Evolutionary conservation across 2,113 vertebrate species (phyloP).

Genomic region (Candoia aspera): DNA sequence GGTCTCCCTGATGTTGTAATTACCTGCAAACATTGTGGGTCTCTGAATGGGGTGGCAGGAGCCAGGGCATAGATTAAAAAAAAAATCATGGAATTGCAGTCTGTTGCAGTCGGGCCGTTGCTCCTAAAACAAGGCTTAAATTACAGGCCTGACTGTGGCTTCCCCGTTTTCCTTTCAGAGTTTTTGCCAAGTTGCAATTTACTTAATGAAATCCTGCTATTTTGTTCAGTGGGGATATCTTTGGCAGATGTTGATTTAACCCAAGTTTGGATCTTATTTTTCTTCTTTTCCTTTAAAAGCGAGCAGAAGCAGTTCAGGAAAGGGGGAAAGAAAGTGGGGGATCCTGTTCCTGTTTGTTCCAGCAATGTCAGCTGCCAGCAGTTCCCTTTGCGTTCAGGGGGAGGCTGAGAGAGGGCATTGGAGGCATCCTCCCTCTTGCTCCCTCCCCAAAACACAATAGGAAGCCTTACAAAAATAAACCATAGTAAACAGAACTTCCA

Average conservation of each 20-base stretch:
- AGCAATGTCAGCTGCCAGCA: constrained; percentile 10
- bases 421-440: background rate
- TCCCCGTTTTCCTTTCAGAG: constrained; percentile 86
- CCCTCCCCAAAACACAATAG: background rate
- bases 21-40: constrained; percentile 58
- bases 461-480: background rate
- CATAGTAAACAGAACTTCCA: background rate
- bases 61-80: constrained; percentile 45
- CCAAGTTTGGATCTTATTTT: constrained; percentile 65
- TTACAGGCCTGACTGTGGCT: constrained; percentile 95
- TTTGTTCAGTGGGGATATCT: constrained; percentile 91
- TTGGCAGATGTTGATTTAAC: constrained; percentile 92
- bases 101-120: constrained; percentile 81
- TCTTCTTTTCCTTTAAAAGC: constrained; percentile 74
- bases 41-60: constrained; percentile 27
- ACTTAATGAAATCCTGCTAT: constrained; percentile 99
- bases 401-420: background rate
- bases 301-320: constrained; percentile 76
- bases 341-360: constrained; percentile 49
- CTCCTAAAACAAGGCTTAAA: constrained; percentile 97
- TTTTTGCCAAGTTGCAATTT: constrained; percentile 98
- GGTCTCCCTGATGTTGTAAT: constrained; percentile 51
- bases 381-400: constrained; percentile 42
- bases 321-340: background rate
- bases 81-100: constrained; percentile 70